Base-by-base conservation (phyloP, 2,113 vertebrate species). In the Zosterops pallidus region DNA sequence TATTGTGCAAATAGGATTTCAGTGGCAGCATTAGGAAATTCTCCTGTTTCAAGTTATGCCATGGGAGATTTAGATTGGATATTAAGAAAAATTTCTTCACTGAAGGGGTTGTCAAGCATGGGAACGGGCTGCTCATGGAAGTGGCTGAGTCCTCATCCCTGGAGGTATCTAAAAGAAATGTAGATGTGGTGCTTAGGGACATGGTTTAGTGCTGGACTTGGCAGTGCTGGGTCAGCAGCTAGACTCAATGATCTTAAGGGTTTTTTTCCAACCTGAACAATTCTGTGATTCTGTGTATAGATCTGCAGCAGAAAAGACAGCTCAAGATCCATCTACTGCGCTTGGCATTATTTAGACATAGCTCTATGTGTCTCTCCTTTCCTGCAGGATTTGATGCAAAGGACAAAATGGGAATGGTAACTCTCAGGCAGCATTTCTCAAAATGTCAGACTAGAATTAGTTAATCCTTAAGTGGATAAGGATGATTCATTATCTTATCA, bases 1-100 rank as follows among this genome's bases (percentile, higher is more conserved):
- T 42, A n/a, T 69, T 69, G 63, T 56, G 63, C 67, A 91, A 91
- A 90, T 80, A 94, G 65, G 42, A 77, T 79, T 95, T 90, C 70
- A 83, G 50, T 28, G 42, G 50, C 35, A 77, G 55, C 37, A 39
- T 86, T 71, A 91, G 41, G 39, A 86, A 94, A 78, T 53, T 74
- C 31, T 92, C n/a, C 24, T 41, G 13, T 80, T 90, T 74, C 59
- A 67, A 37, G 29, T 49, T 49, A 31, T 33, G 9, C 41, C 41
- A 28, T 3, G 9, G 22, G 41, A 68, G 35, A 19, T 55, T 86
- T 62, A 42, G 25, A 62, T 37, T 24, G 26, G 14, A 9, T 68
- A 26, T 67, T 28, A 33, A 39, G 39, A 47, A 67, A 53, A 85
- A 53, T 7, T 65, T 53, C 24, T 41, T 79, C 47, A 37, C 29